Percentiles rank a stretch among this genome's conserved stretches.
phyloP scores from a whole-genome alignment of 2,113 vertebrate species.

The Marmota flaviventris region DNA sequence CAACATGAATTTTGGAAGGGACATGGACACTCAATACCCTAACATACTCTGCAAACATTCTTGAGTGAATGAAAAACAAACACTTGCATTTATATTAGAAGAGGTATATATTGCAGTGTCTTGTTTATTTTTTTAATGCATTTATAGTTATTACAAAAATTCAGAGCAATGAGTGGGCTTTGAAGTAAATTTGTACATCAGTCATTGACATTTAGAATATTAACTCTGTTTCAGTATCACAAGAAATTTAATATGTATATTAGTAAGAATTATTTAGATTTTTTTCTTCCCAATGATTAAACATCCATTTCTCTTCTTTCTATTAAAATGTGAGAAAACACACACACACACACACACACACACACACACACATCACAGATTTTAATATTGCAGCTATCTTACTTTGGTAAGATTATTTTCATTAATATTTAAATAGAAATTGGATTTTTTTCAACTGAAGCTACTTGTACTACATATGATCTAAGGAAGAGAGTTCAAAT shows the following conservation, averaged over 20 bases:
- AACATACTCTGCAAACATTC: neutral
- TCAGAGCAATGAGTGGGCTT: neutral
- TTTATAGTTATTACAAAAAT: neutral
- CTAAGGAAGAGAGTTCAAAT: neutral
- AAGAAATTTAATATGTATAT: neutral
- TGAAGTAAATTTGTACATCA: neutral
- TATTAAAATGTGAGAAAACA: neutral
- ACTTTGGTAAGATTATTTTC: neutral
- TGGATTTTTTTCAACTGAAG: neutral
- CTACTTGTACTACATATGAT: neutral
- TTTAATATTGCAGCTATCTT: neutral
- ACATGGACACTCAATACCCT: neutral
- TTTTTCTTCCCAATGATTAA: neutral
- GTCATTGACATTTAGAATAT: neutral
- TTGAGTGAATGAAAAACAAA: neutral
- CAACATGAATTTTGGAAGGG: neutral
- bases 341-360: rapidly evolving
- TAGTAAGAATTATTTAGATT: neutral
- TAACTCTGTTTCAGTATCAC: neutral
- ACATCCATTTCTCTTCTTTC: neutral
- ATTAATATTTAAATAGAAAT: neutral
- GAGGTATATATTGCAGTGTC: neutral
- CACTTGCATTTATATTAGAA: neutral
- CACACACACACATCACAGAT: neutral
- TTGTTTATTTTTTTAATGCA: neutral